Evolutionary conservation across 2,113 vertebrate species (phyloP).

Genomic region (Sakesphorus luctuosus): DNA sequence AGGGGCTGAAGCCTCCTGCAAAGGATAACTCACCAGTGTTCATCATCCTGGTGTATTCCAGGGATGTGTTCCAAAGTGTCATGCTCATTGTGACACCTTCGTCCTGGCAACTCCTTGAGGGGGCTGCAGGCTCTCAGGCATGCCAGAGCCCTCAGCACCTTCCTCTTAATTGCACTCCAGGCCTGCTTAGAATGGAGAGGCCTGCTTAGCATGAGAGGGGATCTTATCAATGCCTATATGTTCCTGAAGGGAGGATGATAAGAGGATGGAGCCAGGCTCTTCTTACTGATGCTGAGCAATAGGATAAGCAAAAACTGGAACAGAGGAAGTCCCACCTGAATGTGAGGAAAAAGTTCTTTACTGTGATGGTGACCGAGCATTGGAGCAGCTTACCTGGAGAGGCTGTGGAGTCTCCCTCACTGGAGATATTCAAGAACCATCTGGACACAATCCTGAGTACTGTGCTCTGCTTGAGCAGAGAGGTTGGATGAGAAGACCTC

Average conservation of each 20-base stretch:
- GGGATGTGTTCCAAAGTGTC: neutral
- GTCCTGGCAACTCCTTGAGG: neutral
- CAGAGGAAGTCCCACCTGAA: neutral
- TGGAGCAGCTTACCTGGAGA: neutral
- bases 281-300: neutral
- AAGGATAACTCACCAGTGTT: constrained; percentile 53
- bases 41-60: neutral
- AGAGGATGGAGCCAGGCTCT: neutral
- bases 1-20: neutral
- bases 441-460: neutral
- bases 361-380: neutral
- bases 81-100: neutral
- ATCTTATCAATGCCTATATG: neutral
- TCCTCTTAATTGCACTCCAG: neutral
- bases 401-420: neutral
- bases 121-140: neutral
- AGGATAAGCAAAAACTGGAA: neutral
- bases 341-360: neutral
- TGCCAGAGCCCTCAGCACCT: neutral
- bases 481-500: neutral
- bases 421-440: neutral
- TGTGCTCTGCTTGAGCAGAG: neutral
- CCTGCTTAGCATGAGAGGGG: neutral
- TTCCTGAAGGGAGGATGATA: neutral
- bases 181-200: neutral